Evolutionary conservation across 1,140 invertebrate genomes (phyloP).

Genomic region (Lasioglossum baleicum): DNA sequence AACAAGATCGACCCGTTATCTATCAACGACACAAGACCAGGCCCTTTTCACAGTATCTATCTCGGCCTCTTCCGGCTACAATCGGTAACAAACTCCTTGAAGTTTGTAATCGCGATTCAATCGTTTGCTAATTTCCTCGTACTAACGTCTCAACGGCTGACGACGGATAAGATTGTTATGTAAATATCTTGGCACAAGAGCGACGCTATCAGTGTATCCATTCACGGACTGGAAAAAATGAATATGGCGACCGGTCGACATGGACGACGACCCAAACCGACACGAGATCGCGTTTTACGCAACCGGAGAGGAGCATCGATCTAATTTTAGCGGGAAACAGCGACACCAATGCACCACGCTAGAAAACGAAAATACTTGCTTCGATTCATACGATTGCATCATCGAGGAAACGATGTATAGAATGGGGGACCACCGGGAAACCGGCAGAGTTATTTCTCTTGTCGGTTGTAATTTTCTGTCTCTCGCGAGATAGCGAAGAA

Average conservation of each 20-base stretch:
- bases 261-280: slow-evolving; percentile 5
- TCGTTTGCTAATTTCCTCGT: slow-evolving; percentile 54
- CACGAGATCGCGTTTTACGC: slow-evolving; percentile 32
- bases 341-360: background rate
- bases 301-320: slow-evolving; percentile 25
- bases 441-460: too few relatives aligned
- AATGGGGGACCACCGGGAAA: background rate
- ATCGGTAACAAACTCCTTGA: background rate
- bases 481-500: too few relatives aligned
- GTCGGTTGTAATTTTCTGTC: too few relatives aligned
- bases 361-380: background rate
- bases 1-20: slow-evolving; percentile 8
- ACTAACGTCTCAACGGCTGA: slow-evolving; percentile 25
- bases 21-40: background rate
- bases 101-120: slow-evolving; percentile 39
- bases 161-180: slow-evolving; percentile 59
- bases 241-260: slow-evolving; percentile 10
- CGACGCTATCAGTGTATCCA: slow-evolving; percentile 40
- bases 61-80: background rate
- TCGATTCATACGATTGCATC: background rate
- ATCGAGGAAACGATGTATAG: background rate
- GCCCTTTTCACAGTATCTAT: background rate
- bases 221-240: slow-evolving; percentile 11
- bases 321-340: slow-evolving; percentile 20
- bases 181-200: slow-evolving; percentile 50